These are phyloP conservation scores for Pharmacophagus antenor DNA, from an alignment of 2,888 invertebrate genomes.

Conservation along the genomic window DNA sequence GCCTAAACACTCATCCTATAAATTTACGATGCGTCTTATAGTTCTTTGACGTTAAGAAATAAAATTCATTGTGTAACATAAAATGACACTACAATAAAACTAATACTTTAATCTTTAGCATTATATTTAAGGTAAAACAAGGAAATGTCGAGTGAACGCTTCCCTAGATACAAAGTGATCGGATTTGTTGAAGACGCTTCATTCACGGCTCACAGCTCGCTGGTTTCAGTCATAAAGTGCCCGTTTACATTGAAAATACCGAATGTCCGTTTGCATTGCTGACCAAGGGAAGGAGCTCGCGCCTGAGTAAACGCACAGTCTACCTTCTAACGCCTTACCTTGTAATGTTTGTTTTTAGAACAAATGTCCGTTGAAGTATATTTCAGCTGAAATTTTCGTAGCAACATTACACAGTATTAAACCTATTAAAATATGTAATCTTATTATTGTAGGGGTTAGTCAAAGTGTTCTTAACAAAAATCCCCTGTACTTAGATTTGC, in stretches of 20 bases:
- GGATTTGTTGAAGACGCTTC: conserved; percentile 34
- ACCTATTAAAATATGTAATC: neutral
- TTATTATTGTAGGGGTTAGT: no score
- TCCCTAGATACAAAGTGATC: conserved; percentile 16
- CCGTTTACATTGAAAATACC: conserved; percentile 47
- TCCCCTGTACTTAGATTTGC: no score
- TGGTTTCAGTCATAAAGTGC: conserved; percentile 43
- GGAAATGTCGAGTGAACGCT: conserved; percentile 19
- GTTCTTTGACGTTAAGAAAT: no score
- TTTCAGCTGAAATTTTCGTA: neutral
- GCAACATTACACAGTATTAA: no score
- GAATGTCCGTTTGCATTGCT: conserved; percentile 53
- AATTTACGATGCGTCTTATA: no score
- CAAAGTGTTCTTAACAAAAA: no score
- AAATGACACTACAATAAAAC: no score
- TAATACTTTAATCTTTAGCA: no score
- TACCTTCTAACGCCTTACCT: conserved; percentile 41
- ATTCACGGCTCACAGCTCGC: conserved; percentile 50
- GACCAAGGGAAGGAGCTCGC: conserved; percentile 50
- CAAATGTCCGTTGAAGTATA: conserved; percentile 36
- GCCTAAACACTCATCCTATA: no score
- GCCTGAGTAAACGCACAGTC: conserved; percentile 55
- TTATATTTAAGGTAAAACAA: conserved; percentile 11
- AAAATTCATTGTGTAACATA: no score
- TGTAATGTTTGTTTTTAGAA: conserved; percentile 45